A percentile compares a stretch with the other conserved stretches of the same genome.
phyloP scores from a whole-genome alignment of 1,140 invertebrate genomes.

The Drosophila mayri region DNA sequence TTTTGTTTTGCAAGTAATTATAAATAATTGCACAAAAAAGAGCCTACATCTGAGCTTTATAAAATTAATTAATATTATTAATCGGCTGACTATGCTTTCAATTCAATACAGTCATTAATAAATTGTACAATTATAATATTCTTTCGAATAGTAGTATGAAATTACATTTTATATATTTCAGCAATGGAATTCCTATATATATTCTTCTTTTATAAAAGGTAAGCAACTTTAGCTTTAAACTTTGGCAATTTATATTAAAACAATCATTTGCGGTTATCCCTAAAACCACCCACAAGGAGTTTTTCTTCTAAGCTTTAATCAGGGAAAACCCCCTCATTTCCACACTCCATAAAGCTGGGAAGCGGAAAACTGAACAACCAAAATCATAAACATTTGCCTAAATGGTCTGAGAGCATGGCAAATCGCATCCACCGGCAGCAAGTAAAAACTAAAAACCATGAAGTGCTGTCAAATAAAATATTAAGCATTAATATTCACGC shows the following conservation, averaged over 20 bases:
- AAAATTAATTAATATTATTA: slow-evolving; percentile 24
- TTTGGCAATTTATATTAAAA: neutral
- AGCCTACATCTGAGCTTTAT: neutral
- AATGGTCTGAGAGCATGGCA: slow-evolving; percentile 29
- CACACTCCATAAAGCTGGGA: slow-evolving; percentile 37
- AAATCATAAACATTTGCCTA: slow-evolving; percentile 47
- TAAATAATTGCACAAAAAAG: neutral
- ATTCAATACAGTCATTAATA: slow-evolving; percentile 2
- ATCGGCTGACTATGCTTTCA: slow-evolving; percentile 10
- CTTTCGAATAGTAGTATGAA: no score
- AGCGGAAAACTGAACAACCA: slow-evolving; percentile 22
- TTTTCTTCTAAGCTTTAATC: slow-evolving; percentile 23
- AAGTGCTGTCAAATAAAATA: slow-evolving; percentile 61
- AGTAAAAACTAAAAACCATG: slow-evolving; percentile 64
- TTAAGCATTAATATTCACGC: slow-evolving; percentile 72
- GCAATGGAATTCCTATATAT: neutral
- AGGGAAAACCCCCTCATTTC: slow-evolving; percentile 18
- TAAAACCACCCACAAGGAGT: neutral
- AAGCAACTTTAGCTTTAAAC: no score
- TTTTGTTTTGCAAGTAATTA: slow-evolving; percentile 4
- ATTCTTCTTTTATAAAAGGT: neutral
- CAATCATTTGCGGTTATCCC: neutral
- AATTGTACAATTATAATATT: neutral
- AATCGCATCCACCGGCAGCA: slow-evolving; percentile 23
- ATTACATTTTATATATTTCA: neutral